Percentiles rank a stretch among this genome's conserved stretches.
Evolutionary conservation across 2,113 vertebrate genomes (phyloP).

Genomic region (Misgurnus mizolepis): DNA sequence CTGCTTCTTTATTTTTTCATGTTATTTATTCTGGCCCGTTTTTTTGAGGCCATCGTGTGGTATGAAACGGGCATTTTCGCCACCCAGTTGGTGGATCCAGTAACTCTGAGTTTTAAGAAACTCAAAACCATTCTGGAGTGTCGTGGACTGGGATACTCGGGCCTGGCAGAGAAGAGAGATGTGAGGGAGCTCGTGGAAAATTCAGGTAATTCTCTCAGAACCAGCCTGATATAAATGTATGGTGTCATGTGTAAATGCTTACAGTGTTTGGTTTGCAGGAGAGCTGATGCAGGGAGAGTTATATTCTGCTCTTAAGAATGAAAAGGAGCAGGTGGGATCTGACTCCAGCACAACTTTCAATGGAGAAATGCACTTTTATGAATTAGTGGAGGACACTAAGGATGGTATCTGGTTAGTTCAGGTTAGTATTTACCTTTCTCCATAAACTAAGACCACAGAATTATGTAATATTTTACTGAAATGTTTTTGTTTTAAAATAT

Average conservation of each 20-base stretch:
- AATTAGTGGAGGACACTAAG: slow-evolving; percentile 97
- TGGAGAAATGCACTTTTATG: slow-evolving; percentile 98
- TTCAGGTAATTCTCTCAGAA: slow-evolving; percentile 77
- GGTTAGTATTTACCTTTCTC: slow-evolving; percentile 69
- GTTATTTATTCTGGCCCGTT: slow-evolving; percentile 87
- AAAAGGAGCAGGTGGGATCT: slow-evolving; percentile 86
- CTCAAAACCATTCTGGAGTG: slow-evolving; percentile 92
- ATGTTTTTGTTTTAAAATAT: no score
- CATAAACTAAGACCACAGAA: no score
- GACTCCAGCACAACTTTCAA: slow-evolving; percentile 92
- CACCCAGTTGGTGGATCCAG: slow-evolving; percentile 92
- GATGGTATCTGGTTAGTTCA: slow-evolving; percentile 99
- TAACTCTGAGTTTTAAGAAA: slow-evolving; percentile 89
- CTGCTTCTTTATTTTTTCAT: slow-evolving; percentile 90
- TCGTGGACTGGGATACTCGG: slow-evolving; percentile 87
- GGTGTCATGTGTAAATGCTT: not conserved
- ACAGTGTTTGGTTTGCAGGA: slow-evolving; percentile 71
- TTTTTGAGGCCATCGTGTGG: slow-evolving; percentile 94
- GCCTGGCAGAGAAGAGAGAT: slow-evolving; percentile 89
- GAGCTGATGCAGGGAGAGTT: slow-evolving; percentile 96
- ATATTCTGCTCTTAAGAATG: slow-evolving; percentile 92
- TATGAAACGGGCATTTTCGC: slow-evolving; percentile 93
- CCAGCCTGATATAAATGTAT: not conserved
- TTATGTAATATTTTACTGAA: no score
- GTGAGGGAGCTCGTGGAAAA: slow-evolving; percentile 91